Evolutionary conservation across 2,888 invertebrate genomes (phyloP).

Genomic region (Plagiodera versicolora): DNA sequence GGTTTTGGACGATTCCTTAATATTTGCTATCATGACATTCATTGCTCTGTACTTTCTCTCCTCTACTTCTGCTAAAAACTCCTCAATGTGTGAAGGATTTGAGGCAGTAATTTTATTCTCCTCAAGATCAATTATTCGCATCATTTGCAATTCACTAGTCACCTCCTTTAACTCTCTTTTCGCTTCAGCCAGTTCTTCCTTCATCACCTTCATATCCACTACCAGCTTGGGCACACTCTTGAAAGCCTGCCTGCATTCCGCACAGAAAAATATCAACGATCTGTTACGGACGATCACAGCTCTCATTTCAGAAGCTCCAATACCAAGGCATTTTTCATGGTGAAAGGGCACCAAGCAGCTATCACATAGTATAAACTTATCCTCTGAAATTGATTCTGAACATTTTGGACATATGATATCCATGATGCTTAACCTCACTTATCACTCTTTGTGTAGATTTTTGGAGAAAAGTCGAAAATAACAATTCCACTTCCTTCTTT

Average conservation of each 20-base stretch:
- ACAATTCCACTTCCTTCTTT: too few species aligned
- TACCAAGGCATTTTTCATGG: too few species aligned
- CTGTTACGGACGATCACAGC: not conserved
- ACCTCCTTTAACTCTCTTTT: not conserved
- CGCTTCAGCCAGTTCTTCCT: not conserved
- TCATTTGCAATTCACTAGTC: not conserved
- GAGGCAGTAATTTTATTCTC: too few species aligned
- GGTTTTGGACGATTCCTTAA: not conserved
- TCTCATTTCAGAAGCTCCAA: not conserved
- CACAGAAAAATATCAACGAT: conserved; percentile 1
- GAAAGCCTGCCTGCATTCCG: conserved; percentile 8
- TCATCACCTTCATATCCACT: conserved; percentile 6
- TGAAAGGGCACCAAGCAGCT: too few species aligned
- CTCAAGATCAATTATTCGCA: not conserved
- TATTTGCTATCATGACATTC: conserved; percentile 7
- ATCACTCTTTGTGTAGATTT: too few species aligned
- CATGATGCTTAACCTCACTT: too few species aligned
- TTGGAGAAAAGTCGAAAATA: too few species aligned
- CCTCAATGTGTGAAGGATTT: too few species aligned
- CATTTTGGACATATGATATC: too few species aligned
- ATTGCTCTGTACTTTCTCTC: conserved; percentile 4
- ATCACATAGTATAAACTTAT: too few species aligned
- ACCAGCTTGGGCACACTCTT: not conserved
- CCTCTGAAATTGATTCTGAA: too few species aligned
- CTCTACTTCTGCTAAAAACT: conserved; percentile 1